A percentile compares a stretch with the other conserved stretches of the same genome.
Evolutionary conservation across 2,888 invertebrate genomes (phyloP).

Genomic region (Phyto melanocephala): DNA sequence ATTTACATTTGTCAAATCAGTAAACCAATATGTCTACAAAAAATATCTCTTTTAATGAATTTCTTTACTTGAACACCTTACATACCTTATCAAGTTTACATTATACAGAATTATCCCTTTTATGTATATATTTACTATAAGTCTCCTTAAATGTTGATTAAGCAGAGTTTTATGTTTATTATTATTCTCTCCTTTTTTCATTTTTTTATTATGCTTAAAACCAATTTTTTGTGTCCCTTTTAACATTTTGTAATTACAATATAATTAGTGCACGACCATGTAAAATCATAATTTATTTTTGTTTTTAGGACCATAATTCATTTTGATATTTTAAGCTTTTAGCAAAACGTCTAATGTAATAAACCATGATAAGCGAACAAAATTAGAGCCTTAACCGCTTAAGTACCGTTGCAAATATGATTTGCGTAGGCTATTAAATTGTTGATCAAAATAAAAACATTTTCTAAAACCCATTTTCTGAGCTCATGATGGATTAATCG

Average conservation of each 20-base stretch:
- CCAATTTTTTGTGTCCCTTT: neutral
- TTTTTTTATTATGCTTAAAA: too few relatives aligned
- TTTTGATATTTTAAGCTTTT: constrained; percentile 48
- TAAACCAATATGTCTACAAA: too few relatives aligned
- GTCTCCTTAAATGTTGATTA: too few relatives aligned
- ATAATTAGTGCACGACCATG: constrained; percentile 35
- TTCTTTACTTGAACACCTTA: too few relatives aligned
- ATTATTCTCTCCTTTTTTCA: neutral
- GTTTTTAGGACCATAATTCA: constrained; percentile 40
- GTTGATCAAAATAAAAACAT: too few relatives aligned
- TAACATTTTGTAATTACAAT: constrained; percentile 38
- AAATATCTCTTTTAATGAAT: too few relatives aligned
- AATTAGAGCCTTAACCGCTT: neutral
- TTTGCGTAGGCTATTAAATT: too few relatives aligned
- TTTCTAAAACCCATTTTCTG: neutral
- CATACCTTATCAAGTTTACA: too few relatives aligned
- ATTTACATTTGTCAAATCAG: too few relatives aligned
- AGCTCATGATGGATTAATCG: neutral
- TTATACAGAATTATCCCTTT: too few relatives aligned
- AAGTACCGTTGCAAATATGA: neutral
- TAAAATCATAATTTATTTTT: constrained; percentile 36
- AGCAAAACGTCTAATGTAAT: constrained; percentile 50
- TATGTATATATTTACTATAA: too few relatives aligned
- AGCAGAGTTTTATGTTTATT: neutral
- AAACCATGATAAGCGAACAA: neutral